These are phyloP conservation scores for Petrophora chlorosata DNA, from an alignment of 2,888 invertebrate species.

Conservation along the genomic window DNA sequence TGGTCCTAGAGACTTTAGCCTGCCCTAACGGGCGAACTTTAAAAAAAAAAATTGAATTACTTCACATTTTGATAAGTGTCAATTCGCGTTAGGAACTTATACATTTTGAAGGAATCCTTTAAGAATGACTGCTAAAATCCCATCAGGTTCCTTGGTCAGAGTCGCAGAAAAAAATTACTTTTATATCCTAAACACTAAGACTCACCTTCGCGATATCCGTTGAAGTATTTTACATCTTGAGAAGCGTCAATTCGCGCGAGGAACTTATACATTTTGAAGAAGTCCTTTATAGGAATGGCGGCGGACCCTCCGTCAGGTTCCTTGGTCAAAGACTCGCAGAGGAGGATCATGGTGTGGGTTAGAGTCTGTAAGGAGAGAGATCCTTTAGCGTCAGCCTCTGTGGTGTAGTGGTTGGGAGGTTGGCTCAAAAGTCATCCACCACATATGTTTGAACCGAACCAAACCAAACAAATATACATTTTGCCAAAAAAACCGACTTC, in stretches of 20 bases:
- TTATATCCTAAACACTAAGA: too few species aligned
- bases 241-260: conserved; percentile 84
- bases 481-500: too few species aligned
- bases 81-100: conserved; percentile 81
- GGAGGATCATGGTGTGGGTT: conserved; percentile 89
- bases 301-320: conserved; percentile 93
- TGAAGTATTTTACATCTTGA: conserved; percentile 59
- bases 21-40: too few species aligned
- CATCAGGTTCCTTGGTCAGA: conserved; percentile 92
- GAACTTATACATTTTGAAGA: conserved; percentile 84
- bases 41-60: too few species aligned
- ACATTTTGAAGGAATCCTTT: conserved; percentile 85
- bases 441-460: too few species aligned
- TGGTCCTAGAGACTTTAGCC: too few species aligned
- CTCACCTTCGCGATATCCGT: conserved; percentile 70
- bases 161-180: conserved; percentile 93
- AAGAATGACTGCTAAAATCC: conserved; percentile 90
- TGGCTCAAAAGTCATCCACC: too few species aligned
- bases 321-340: conserved; percentile 92
- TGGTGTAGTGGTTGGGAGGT: too few species aligned
- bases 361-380: conserved; percentile 83
- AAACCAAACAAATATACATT: too few species aligned
- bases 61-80: conserved; percentile 78
- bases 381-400: too few species aligned
- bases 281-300: conserved; percentile 86